A percentile compares a stretch with the other conserved stretches of the same genome.
These are phyloP conservation scores for Stenurella melanura DNA, from an alignment of 2,888 invertebrate genomes.

Conservation along the genomic window DNA sequence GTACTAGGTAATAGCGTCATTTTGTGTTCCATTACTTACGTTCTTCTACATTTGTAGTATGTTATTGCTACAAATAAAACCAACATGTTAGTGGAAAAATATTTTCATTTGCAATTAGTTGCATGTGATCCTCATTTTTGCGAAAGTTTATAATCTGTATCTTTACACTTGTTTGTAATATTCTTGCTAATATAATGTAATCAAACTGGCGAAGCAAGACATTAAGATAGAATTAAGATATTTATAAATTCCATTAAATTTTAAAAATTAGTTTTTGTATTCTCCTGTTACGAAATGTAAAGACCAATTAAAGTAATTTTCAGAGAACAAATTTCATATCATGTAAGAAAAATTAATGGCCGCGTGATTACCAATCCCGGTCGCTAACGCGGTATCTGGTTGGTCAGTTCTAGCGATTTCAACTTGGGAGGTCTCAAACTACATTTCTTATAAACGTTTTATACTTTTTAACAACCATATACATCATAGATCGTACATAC, in stretches of 20 bases:
- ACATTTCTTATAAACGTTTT: conserved; percentile 69
- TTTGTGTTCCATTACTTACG: too few relatives aligned
- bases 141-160: too few relatives aligned
- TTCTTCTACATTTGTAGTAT: too few relatives aligned
- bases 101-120: too few relatives aligned
- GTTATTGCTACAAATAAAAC: too few relatives aligned
- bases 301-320: conserved; percentile 22
- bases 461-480: conserved; percentile 62
- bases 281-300: background rate
- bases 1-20: too few relatives aligned
- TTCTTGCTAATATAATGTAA: too few relatives aligned
- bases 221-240: background rate
- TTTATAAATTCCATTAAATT: background rate
- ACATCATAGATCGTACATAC: conserved; percentile 63
- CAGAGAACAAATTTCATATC: conserved; percentile 5
- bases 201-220: too few relatives aligned
- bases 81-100: too few relatives aligned
- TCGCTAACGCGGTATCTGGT: conserved; percentile 54
- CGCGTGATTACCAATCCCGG: conserved; percentile 52
- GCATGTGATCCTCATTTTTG: too few relatives aligned
- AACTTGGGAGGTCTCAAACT: conserved; percentile 70
- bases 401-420: conserved; percentile 59
- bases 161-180: too few relatives aligned
- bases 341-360: conserved; percentile 43
- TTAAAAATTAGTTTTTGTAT: background rate